Evolutionary conservation across 2,888 invertebrate genomes (phyloP), one percentile per base, ranked within the genome.

Genomic region (Epirrita christyi): DNA sequence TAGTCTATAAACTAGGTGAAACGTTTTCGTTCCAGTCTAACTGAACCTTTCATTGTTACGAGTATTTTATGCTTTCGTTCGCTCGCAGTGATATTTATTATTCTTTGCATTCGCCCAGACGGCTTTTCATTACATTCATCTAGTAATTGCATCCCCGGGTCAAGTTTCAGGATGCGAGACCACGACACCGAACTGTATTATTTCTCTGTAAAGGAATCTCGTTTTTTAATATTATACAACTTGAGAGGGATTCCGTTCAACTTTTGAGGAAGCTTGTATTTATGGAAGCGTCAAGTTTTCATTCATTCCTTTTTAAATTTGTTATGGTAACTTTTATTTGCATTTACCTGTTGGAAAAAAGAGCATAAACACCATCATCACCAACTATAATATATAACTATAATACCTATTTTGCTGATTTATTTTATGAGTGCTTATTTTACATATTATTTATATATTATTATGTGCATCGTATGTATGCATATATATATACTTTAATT

Each of bases 181-280:
- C 13, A 37, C 41, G 37, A 48, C 43, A 54, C 42, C 51, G 1
- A 14, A n/a, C 40, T 40, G 40, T 40, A 27, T 48, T 49, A 13
- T 32, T 32, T 7, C 7, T 40, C n/a, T 27, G 47, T 29, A 13
- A 49, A 14, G 2, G 41, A 41, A 40, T 15, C 15, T 15, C 10
- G 42, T 34, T 42, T 50, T 42, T 50, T 42, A 27, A 8, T 36
- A 38, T 36, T 36, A 36, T 5, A 5, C 38, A 42, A 50, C 21
- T 50, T 34, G 11, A 34, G 27, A 50, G 13, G 14, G 14, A 21
- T 51, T n/a, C 21, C 10, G 37, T 36, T 8, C 27, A 51, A 44
- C 43, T 51, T 51, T 4, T 48, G 51, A n/a, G 44, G 54, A 55
- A 55, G 58, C 61, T 59, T 53, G 53, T 55, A 64, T 60, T 64